Conservation (phyloP, 1,140 invertebrate species). For the Drusus annulatus region DNA sequence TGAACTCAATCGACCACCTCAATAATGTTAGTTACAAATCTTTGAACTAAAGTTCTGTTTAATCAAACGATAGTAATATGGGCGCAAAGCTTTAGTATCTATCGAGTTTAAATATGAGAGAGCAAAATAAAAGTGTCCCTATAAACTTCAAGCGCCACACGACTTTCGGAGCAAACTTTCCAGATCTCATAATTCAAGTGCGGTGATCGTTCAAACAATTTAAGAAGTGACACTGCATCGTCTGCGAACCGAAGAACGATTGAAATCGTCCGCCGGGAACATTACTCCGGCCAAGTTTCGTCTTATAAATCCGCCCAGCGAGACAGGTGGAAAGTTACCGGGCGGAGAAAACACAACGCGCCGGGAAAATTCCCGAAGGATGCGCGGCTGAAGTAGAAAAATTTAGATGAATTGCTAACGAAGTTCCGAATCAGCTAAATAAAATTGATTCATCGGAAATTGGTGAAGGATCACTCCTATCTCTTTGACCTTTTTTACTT, state of each 20-base stretch:
- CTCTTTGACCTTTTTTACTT: no score
- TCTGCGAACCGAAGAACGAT: slow-evolving; percentile 41
- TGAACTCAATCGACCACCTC: no score
- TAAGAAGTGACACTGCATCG: slow-evolving; percentile 33
- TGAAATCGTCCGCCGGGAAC: slow-evolving; percentile 42
- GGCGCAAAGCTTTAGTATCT: no score
- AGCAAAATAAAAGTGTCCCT: no score
- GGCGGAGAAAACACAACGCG: neutral
- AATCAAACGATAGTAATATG: no score
- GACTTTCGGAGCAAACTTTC: neutral
- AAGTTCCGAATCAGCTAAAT: slow-evolving; percentile 3
- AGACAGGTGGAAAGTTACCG: slow-evolving; percentile 35
- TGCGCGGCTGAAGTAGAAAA: neutral
- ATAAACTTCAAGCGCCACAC: neutral
- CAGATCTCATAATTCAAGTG: slow-evolving; percentile 36
- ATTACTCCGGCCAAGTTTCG: slow-evolving; percentile 26
- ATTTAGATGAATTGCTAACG: slow-evolving; percentile 29
- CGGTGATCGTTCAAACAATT: slow-evolving; percentile 39
- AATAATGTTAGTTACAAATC: no score
- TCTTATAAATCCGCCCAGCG: slow-evolving; percentile 43
- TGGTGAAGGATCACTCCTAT: no score
- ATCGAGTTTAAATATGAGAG: no score
- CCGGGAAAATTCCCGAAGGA: slow-evolving; percentile 21
- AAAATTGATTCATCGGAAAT: slow-evolving; percentile 26
- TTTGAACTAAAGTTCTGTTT: no score